Evolutionary conservation across 2,888 invertebrate genomes (phyloP).

Genomic region (Amblyjoppa fuscipennis): DNA sequence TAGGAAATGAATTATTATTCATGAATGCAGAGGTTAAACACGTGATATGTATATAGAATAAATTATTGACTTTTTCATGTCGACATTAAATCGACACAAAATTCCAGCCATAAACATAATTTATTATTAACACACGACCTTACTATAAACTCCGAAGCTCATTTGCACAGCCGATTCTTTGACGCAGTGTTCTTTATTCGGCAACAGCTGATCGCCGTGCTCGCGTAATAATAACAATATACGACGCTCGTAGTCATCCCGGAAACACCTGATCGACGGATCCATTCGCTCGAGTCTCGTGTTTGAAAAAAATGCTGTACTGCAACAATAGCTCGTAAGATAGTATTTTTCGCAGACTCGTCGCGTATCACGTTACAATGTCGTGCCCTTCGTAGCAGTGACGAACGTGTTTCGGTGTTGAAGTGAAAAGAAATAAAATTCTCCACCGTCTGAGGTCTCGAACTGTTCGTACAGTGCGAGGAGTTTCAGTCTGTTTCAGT

Average conservation of each 20-base stretch:
- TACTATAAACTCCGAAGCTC: conserved; percentile 3
- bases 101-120: background rate
- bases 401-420: background rate
- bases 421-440: background rate
- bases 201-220: conserved; percentile 31
- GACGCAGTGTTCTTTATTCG: conserved; percentile 20
- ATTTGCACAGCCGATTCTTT: conserved; percentile 28
- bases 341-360: background rate
- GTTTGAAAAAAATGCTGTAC: background rate
- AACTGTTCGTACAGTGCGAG: background rate
- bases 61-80: background rate
- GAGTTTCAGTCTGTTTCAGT: background rate
- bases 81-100: background rate
- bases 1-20: background rate
- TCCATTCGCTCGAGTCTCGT: background rate
- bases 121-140: background rate
- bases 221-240: conserved; percentile 44
- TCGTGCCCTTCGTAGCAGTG: background rate
- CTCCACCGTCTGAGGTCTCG: background rate
- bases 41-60: background rate
- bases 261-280: conserved; percentile 49
- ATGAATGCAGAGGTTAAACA: conserved; percentile 33
- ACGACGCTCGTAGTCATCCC: background rate
- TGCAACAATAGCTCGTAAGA: background rate
- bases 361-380: background rate